A percentile compares a stretch with the other conserved stretches of the same genome.
Conservation (phyloP, 2,888 invertebrate species). For the Mesochorus sp. region DNA sequence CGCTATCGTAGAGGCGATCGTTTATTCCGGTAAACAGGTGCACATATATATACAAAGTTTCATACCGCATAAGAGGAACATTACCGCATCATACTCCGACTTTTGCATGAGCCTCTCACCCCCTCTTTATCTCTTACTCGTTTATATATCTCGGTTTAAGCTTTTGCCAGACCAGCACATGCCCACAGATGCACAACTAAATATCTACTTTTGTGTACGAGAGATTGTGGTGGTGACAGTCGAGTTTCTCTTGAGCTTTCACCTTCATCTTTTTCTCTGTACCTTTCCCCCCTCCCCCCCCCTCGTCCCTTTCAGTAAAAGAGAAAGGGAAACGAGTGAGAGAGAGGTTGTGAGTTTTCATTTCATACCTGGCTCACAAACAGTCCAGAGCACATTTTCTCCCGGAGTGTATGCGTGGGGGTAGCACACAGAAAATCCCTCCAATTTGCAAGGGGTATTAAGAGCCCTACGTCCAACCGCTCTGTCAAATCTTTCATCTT, state of each 20-base stretch:
- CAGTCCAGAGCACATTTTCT: background rate
- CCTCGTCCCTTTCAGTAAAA: too few relatives aligned
- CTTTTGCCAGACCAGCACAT: conserved; percentile 4
- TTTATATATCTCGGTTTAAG: background rate
- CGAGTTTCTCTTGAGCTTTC: conserved; percentile 33
- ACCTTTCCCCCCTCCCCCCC: background rate
- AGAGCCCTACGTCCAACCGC: background rate
- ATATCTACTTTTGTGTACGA: conserved; percentile 22
- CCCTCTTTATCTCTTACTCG: background rate
- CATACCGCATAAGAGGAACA: conserved; percentile 7
- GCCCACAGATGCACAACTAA: conserved; percentile 33
- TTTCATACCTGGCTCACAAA: conserved; percentile 31
- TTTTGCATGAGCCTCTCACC: conserved; percentile 3
- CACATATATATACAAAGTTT: background rate
- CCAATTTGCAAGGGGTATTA: background rate
- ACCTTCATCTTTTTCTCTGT: background rate
- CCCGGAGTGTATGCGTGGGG: background rate
- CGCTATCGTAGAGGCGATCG: conserved; percentile 2
- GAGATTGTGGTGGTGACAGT: conserved; percentile 42
- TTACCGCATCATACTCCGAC: background rate
- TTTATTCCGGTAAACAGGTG: conserved; percentile 7
- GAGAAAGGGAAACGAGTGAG: too few relatives aligned
- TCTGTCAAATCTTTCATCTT: background rate
- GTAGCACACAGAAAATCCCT: conserved; percentile 32
- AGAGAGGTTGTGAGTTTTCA: background rate